Conservation (phyloP, 2,113 vertebrate species). For the Chlorodrepanis virens region DNA sequence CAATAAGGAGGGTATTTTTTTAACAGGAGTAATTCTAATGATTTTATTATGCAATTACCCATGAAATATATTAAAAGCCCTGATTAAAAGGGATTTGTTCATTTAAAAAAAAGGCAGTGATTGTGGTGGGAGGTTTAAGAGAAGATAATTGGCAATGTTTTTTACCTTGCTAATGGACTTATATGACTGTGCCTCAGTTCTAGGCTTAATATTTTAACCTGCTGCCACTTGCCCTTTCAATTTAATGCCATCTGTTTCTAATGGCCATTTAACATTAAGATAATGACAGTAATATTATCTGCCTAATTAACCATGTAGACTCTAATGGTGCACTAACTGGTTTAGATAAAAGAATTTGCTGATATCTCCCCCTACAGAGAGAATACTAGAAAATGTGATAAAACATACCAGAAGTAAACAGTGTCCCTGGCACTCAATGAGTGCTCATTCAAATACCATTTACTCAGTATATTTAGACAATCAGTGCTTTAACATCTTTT, state of each 20-base stretch:
- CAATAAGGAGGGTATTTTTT: slow-evolving; percentile 31
- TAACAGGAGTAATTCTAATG: slow-evolving; percentile 52
- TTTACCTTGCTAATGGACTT: slow-evolving; percentile 72
- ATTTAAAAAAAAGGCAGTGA: not conserved
- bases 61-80: slow-evolving; percentile 67
- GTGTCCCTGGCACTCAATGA: slow-evolving; percentile 33
- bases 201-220: slow-evolving; percentile 47
- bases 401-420: slow-evolving; percentile 62
- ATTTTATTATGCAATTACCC: slow-evolving; percentile 67
- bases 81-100: slow-evolving; percentile 47
- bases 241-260: slow-evolving; percentile 69
- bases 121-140: slow-evolving; percentile 6
- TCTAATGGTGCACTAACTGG: slow-evolving; percentile 73
- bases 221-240: slow-evolving; percentile 48
- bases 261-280: slow-evolving; percentile 74
- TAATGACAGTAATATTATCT: slow-evolving; percentile 74
- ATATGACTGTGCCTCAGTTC: slow-evolving; percentile 27
- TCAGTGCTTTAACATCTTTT: slow-evolving; percentile 55
- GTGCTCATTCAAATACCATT: slow-evolving; percentile 61
- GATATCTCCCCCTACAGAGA: slow-evolving; percentile 59
- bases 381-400: slow-evolving; percentile 51
- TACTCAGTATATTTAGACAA: slow-evolving; percentile 59
- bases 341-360: slow-evolving; percentile 78
- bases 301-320: slow-evolving; percentile 71
- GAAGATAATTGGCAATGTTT: slow-evolving; percentile 55